Evolutionary conservation across 2,797 vertebrate genomes (phyloP).

Genomic region (Crenichthys baileyi): DNA sequence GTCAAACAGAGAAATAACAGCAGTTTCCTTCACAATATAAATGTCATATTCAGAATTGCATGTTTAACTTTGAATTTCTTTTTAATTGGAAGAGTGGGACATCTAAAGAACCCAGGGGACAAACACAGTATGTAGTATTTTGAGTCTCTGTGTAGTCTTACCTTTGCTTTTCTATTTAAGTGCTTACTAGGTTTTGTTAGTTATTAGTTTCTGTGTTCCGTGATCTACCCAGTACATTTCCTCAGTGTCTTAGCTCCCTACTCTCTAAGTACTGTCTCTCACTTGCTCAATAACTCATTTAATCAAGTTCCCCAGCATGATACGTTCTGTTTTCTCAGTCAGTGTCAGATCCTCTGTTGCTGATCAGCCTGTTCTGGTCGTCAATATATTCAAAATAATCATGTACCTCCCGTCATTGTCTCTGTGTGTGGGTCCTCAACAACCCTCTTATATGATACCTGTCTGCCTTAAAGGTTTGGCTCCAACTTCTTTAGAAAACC

Average conservation of each 20-base stretch:
- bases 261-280: neutral
- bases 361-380: neutral
- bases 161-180: neutral
- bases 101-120: neutral
- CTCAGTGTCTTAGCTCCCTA: neutral
- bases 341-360: neutral
- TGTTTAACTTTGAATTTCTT: neutral
- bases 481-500: neutral
- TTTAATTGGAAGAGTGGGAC: neutral
- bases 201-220: neutral
- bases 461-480: neutral
- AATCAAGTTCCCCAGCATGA: neutral
- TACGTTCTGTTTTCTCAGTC: neutral
- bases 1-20: too few species aligned
- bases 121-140: neutral
- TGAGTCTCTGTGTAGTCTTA: neutral
- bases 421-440: neutral
- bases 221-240: neutral
- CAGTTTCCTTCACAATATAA: neutral
- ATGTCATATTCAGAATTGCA: neutral
- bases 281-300: neutral
- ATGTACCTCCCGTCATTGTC: neutral
- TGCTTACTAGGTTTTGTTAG: neutral
- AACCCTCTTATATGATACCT: too few species aligned
- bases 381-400: neutral